Percentiles rank a stretch among this genome's conserved stretches.
These are phyloP conservation scores for Anoplopoma fimbria DNA, from an alignment of 2,113 vertebrate genomes.

Conservation along the genomic window DNA sequence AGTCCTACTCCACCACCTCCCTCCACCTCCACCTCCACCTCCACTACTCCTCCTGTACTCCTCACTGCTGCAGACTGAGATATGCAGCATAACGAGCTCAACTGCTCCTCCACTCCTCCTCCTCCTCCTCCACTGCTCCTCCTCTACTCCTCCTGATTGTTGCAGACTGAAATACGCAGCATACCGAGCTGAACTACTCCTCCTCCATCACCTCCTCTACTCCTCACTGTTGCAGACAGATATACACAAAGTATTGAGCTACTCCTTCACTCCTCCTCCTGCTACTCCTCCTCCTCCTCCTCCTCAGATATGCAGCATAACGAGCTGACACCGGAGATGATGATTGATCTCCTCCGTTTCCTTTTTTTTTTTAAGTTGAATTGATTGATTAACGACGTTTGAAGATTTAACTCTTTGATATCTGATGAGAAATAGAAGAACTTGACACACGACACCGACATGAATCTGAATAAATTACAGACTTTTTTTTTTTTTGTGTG, in stretches of 20 bases:
- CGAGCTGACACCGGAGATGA: slow-evolving; percentile 28
- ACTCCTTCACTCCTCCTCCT: too few relatives aligned
- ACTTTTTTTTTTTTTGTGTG: background rate
- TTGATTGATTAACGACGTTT: background rate
- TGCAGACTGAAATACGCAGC: background rate
- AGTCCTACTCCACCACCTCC: too few relatives aligned
- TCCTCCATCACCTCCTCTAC: too few relatives aligned
- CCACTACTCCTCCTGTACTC: background rate
- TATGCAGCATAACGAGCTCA: too few relatives aligned
- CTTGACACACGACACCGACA: background rate
- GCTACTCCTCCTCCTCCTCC: too few relatives aligned
- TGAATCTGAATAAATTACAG: background rate
- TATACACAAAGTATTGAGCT: slow-evolving; percentile 34
- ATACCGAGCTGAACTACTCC: too few relatives aligned
- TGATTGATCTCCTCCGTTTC: slow-evolving; percentile 34
- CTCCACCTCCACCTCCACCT: background rate
- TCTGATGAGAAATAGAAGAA: background rate
- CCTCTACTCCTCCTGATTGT: slow-evolving; percentile 3
- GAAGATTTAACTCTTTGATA: slow-evolving; percentile 3
- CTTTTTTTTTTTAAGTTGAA: background rate
- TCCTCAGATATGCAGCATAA: slow-evolving; percentile 21
- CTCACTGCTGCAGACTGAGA: too few relatives aligned
- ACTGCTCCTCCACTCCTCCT: too few relatives aligned
- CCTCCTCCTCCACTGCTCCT: too few relatives aligned
- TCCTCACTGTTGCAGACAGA: background rate